Conservation (phyloP, 2,113 vertebrate species). For the Daphoenositta chrysoptera region DNA sequence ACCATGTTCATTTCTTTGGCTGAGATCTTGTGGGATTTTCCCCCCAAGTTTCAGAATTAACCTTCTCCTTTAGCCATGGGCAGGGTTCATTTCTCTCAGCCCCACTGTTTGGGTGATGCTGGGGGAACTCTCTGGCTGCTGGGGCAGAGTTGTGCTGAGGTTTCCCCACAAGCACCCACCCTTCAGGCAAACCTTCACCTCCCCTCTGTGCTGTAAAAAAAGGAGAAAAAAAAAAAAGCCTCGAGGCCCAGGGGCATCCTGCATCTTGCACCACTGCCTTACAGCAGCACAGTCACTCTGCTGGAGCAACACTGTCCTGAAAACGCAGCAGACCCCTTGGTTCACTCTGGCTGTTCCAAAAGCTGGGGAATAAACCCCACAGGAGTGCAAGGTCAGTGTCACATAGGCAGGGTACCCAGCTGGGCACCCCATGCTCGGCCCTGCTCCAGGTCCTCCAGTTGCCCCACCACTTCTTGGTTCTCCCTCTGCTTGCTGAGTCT, state of each 20-base stretch:
- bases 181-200: not conserved
- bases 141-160: fast-evolving
- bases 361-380: not conserved
- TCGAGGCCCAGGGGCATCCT: fast-evolving
- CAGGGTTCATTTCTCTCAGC: not conserved
- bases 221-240: not conserved
- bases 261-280: not conserved
- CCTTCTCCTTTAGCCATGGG: not conserved
- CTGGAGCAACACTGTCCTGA: not conserved
- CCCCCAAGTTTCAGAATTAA: not conserved
- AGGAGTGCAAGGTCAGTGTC: fast-evolving
- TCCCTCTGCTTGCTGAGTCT: not conserved
- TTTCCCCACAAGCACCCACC: not conserved
- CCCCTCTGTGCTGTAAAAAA: not conserved
- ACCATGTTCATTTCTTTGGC: not conserved
- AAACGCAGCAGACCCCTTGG: fast-evolving
- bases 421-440: not conserved
- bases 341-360: not conserved
- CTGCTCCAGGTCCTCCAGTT: fast-evolving
- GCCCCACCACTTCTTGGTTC: not conserved
- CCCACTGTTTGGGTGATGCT: not conserved
- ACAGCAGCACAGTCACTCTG: not conserved
- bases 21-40: not conserved
- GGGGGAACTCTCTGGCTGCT: not conserved
- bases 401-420: fast-evolving